A percentile compares a stretch with the other conserved stretches of the same genome.
phyloP scores from a whole-genome alignment of 1,140 invertebrate genomes.

The Pogonomyrmex californicus region DNA sequence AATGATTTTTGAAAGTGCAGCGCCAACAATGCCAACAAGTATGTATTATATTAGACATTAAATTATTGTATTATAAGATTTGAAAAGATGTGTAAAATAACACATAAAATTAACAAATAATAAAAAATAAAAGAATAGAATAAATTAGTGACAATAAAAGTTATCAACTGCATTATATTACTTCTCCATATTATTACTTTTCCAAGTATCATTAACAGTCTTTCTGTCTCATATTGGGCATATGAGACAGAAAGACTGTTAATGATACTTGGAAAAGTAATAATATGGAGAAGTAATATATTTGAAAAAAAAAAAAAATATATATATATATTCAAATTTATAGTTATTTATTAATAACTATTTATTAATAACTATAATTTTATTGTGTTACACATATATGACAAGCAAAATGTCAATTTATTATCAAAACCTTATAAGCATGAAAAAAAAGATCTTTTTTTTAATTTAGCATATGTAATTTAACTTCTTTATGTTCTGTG shows the following conservation, averaged over 20 bases:
- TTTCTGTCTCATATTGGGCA: constrained; percentile 19
- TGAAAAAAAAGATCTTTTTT: background rate
- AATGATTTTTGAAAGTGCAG: background rate
- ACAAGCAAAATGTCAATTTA: too few species aligned
- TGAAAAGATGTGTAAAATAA: background rate
- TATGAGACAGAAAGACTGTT: constrained; percentile 22
- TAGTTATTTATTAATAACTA: background rate
- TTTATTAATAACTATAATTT: background rate
- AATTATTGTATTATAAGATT: background rate
- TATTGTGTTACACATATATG: background rate
- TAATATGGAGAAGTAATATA: background rate
- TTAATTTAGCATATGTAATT: constrained; percentile 10
- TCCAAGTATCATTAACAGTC: constrained; percentile 1
- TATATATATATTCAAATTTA: background rate
- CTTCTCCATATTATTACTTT: too few species aligned
- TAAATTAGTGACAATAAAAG: background rate
- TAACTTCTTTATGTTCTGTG: background rate
- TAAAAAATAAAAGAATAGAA: background rate
- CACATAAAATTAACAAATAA: background rate
- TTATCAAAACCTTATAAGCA: background rate
- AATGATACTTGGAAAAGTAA: background rate
- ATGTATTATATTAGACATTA: constrained; percentile 20
- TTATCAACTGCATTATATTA: constrained; percentile 28
- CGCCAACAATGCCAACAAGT: constrained; percentile 7
- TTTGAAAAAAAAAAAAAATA: too few species aligned